These are phyloP conservation scores for Homarus americanus DNA, from an alignment of 1,140 invertebrate species.

Conservation along the genomic window DNA sequence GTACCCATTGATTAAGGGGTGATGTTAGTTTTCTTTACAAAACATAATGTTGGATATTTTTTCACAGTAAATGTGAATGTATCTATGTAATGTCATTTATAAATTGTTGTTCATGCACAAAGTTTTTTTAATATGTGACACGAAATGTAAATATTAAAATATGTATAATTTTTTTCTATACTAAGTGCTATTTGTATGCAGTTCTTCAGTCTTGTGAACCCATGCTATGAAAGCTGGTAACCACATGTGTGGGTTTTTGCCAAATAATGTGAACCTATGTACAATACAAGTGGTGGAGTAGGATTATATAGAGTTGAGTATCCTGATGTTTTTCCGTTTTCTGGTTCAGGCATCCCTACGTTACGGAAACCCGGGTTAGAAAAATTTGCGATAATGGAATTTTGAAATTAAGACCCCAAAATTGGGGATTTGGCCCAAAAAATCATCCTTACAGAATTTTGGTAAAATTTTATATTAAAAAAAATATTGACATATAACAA, in stretches of 20 bases:
- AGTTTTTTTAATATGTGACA: background rate
- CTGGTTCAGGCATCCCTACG: no score
- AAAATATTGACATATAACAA: no score
- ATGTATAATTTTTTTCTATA: background rate
- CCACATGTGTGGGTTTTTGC: background rate
- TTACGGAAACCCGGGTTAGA: no score
- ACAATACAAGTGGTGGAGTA: background rate
- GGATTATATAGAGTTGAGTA: background rate
- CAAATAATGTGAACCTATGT: background rate
- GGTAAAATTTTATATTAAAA: no score
- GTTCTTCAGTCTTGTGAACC: background rate
- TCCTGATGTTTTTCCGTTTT: background rate
- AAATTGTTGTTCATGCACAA: slow-evolving; percentile 1
- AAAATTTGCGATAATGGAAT: no score
- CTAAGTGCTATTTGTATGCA: background rate
- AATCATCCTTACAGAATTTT: background rate
- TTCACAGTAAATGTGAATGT: background rate
- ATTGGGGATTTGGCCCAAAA: background rate
- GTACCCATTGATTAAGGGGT: background rate
- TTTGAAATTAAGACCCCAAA: no score
- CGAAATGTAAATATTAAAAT: background rate
- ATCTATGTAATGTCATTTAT: background rate
- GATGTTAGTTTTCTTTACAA: background rate
- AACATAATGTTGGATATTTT: background rate
- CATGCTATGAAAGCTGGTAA: background rate